Evolutionary conservation across 2,113 vertebrate species (phyloP), one percentile per base, ranked within the genome.

Genomic region (Takifugu flavidus): DNA sequence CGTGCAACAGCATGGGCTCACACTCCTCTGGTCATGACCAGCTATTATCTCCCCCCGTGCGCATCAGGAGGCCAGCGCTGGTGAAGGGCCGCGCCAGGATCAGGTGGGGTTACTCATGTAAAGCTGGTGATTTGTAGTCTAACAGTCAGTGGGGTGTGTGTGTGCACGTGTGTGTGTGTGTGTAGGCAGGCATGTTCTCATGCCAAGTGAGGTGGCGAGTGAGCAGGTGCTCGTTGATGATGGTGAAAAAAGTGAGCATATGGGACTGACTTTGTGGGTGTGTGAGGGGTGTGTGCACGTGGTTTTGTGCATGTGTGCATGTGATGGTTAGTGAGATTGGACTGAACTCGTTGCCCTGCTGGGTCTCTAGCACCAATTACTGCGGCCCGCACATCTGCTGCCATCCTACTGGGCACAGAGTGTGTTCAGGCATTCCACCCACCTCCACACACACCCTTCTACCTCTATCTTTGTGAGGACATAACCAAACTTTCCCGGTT

Each of bases 341-440:
- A 86, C 70, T 59, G 69, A 59, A 80, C 69, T 78, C 70, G 44
- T 65, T 60, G 54, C 68, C 84, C 82, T 29, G 74, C 82, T 82
- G 87, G 72, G 80, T 75, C 75, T 78, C 68, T 62, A 82, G 79
- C 78, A 86, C 82, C 83, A 88, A 87, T 87, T 88, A 89, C 83
- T 77, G 74, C 74, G 82, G 56, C 65, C 81, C 77, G 85, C 82
- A 89, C 89, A 90, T 89, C 86, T 89, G 89, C 82, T 80, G 77
- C 80, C 56, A 62, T 70, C 78, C 71, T 57, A 63, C 73, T 67
- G 85, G 62, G 75, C 74, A 51, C 78, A 71, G 72, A 70, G 77
- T 76, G 77, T 66, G 62, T 70, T 53, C 59, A 31, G 82, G 77
- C 82, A 71, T 53, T 3, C 1, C 56, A 71, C 79, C 77, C 67